These are phyloP conservation scores for Orgyia antiqua DNA, from an alignment of 2,888 invertebrate species.

Conservation along the genomic window DNA sequence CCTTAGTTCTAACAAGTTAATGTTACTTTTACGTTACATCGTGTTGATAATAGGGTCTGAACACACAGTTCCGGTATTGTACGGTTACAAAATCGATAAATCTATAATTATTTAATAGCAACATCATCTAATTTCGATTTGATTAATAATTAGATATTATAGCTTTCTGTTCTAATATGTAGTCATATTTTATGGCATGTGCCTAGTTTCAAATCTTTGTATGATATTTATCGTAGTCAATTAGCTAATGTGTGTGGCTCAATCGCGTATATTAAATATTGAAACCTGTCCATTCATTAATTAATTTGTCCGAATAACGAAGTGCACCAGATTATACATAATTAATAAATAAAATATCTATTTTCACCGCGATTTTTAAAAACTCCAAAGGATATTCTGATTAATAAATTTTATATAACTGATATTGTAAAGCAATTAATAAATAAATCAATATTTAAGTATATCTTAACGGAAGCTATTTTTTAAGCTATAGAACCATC, in stretches of 20 bases:
- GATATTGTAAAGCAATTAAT: too few relatives aligned
- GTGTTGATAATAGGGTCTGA: slow-evolving; percentile 10
- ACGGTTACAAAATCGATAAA: slow-evolving; percentile 18
- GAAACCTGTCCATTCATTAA: slow-evolving; percentile 1
- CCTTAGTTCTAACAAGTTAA: slow-evolving; percentile 14
- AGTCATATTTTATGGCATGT: slow-evolving; percentile 9
- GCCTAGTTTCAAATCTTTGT: slow-evolving; percentile 4
- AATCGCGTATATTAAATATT: neutral
- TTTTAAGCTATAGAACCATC: too few relatives aligned
- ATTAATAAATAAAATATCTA: too few relatives aligned
- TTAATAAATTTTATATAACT: too few relatives aligned
- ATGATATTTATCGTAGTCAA: slow-evolving; percentile 5
- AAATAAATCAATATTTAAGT: too few relatives aligned
- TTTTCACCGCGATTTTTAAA: too few relatives aligned
- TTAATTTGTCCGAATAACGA: too few relatives aligned
- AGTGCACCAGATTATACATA: too few relatives aligned
- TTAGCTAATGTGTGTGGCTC: neutral
- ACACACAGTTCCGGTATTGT: slow-evolving; percentile 22
- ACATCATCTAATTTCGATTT: slow-evolving; percentile 12
- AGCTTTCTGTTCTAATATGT: slow-evolving; percentile 9
- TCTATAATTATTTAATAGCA: slow-evolving; percentile 20
- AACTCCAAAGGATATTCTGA: too few relatives aligned
- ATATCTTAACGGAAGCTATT: too few relatives aligned
- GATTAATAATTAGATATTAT: slow-evolving; percentile 3
- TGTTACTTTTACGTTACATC: slow-evolving; percentile 12